Conservation (phyloP, 2,888 invertebrate species). For the Heliconius erato region DNA sequence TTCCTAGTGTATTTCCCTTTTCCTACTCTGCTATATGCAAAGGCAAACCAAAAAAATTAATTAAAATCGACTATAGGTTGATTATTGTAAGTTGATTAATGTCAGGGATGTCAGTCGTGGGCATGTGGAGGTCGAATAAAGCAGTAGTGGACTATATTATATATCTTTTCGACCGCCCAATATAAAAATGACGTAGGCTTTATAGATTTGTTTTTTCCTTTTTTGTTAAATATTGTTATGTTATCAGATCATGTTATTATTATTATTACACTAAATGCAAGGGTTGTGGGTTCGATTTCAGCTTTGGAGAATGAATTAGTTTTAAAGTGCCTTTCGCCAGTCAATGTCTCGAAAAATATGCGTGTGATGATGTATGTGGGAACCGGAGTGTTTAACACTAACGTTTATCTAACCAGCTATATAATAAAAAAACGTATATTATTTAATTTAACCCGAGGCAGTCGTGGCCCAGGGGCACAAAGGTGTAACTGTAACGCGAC, state of each 20-base stretch:
- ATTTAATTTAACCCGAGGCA: too few relatives aligned
- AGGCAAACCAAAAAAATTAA: neutral
- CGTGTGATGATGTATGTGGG: too few relatives aligned
- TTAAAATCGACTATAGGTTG: neutral
- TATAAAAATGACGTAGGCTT: constrained; percentile 31
- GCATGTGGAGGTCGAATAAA: constrained; percentile 43
- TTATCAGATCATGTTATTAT: too few relatives aligned
- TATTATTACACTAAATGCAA: neutral
- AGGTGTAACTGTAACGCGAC: too few relatives aligned
- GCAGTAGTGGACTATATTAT: constrained; percentile 32
- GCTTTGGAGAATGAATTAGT: too few relatives aligned
- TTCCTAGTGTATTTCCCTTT: neutral
- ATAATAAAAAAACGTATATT: too few relatives aligned
- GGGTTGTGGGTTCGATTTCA: too few relatives aligned
- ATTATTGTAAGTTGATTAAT: constrained; percentile 36
- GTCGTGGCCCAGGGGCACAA: too few relatives aligned
- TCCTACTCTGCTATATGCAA: neutral
- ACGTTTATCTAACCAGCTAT: too few relatives aligned
- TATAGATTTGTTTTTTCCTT: neutral
- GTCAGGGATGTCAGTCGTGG: constrained; percentile 43
- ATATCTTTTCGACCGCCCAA: constrained; percentile 31
- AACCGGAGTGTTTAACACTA: too few relatives aligned
- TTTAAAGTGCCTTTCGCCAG: too few relatives aligned
- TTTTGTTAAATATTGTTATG: neutral
- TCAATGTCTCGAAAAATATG: too few relatives aligned